phyloP scores from a whole-genome alignment of 2,888 invertebrate species.

The Cyaniris semiargus region DNA sequence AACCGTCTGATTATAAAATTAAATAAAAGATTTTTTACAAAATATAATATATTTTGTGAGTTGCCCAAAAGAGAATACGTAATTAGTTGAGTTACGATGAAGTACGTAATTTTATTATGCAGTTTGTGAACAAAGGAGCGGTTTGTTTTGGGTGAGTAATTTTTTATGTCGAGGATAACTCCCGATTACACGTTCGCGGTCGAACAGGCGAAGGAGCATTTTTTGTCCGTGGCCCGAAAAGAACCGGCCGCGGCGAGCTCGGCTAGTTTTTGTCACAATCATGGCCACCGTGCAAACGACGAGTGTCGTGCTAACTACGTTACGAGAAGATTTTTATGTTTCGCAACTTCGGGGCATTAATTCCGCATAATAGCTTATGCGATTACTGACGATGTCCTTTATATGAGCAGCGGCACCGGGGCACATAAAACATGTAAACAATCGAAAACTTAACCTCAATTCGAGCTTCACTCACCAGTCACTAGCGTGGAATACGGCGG shows the following conservation, averaged over 20 bases:
- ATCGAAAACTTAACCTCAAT: conserved; percentile 55
- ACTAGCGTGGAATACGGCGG: conserved; percentile 52
- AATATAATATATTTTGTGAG: neutral
- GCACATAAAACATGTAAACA: conserved; percentile 18
- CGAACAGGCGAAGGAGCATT: conserved; percentile 51
- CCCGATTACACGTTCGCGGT: neutral
- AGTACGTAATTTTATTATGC: neutral
- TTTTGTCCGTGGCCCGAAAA: conserved; percentile 67
- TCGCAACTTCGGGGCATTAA: neutral
- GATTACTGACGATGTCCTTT: neutral
- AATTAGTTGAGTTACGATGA: neutral
- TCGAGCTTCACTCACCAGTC: conserved; percentile 64
- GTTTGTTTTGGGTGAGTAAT: neutral
- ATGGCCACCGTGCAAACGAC: conserved; percentile 32
- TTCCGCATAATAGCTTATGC: conserved; percentile 16
- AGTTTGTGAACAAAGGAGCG: neutral
- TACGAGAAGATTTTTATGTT: neutral
- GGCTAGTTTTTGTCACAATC: conserved; percentile 43
- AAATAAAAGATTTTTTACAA: neutral
- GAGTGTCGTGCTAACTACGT: neutral
- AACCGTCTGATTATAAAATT: neutral
- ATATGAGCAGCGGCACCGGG: neutral
- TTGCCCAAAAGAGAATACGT: neutral
- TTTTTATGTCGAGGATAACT: conserved; percentile 22
- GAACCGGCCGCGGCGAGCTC: conserved; percentile 56